A percentile compares a stretch with the other conserved stretches of the same genome.
phyloP scores from a whole-genome alignment of 1,140 invertebrate species.

The Tetragnatha versicolor region DNA sequence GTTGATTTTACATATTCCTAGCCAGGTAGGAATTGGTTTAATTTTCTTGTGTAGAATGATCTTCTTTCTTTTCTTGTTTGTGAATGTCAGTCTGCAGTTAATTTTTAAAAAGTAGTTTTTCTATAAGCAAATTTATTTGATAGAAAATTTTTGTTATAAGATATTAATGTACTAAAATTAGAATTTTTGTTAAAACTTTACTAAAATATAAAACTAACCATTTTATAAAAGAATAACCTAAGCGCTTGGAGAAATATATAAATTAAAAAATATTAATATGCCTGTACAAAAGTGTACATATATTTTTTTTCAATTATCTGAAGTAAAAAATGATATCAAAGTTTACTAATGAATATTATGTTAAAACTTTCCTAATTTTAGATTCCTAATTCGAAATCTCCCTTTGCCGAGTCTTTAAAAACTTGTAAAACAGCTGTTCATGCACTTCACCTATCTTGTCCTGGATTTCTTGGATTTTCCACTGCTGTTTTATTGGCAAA shows the following conservation, averaged over 20 bases:
- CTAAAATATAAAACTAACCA: too few species aligned
- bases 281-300: too few species aligned
- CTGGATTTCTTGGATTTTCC: slow-evolving; percentile 41
- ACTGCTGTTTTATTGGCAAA: slow-evolving; percentile 34
- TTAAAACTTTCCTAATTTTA: too few species aligned
- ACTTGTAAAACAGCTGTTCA: slow-evolving; percentile 13
- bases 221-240: too few species aligned
- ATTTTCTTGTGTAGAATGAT: background rate
- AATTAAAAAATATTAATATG: too few species aligned
- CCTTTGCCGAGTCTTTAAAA: slow-evolving; percentile 8
- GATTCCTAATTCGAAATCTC: slow-evolving; percentile 15
- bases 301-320: too few species aligned
- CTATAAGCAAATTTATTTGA: background rate
- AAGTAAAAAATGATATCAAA: too few species aligned
- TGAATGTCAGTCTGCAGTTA: background rate
- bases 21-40: slow-evolving; percentile 9
- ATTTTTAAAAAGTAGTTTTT: background rate
- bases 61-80: background rate
- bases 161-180: background rate
- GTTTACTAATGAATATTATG: too few species aligned
- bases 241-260: too few species aligned
- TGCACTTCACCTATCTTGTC: slow-evolving; percentile 20
- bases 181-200: background rate
- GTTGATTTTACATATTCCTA: slow-evolving; percentile 19
- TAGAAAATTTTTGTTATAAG: background rate